Evolutionary conservation across 2,113 vertebrate species (phyloP).

Genomic region (Lipophrys pholis): DNA sequence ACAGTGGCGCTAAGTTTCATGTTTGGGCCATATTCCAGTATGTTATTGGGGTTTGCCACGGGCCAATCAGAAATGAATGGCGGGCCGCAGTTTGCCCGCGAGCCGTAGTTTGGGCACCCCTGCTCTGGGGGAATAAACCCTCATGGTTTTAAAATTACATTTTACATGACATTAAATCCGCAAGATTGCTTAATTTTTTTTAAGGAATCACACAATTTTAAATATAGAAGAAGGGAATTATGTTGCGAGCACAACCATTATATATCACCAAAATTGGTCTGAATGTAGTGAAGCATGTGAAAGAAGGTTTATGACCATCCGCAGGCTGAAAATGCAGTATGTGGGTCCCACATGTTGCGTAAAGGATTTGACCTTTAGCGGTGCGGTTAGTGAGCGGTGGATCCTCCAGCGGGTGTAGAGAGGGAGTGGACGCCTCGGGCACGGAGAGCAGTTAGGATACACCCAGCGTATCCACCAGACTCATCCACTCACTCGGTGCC

Average conservation of each 20-base stretch:
- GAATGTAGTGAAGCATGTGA: not conserved
- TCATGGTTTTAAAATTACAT: not conserved
- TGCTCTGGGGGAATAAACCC: not conserved
- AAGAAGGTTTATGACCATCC: not conserved
- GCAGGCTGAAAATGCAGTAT: not conserved
- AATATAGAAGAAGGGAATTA: not conserved
- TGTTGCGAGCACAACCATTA: not conserved
- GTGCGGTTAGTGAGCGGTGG: slow-evolving; percentile 3
- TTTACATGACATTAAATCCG: not conserved
- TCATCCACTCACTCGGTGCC: not conserved
- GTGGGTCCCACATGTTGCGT: not conserved
- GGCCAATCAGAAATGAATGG: no score
- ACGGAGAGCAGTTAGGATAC: slow-evolving; percentile 14
- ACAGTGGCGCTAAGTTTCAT: no score
- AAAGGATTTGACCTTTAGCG: slow-evolving; percentile 9
- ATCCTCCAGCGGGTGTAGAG: slow-evolving; percentile 35
- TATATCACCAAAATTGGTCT: not conserved
- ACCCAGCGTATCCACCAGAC: slow-evolving; percentile 8
- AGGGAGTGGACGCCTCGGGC: slow-evolving; percentile 39
- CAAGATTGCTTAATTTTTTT: no score
- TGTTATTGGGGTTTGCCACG: no score
- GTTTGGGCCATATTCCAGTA: no score
- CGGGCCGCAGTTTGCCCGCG: no score
- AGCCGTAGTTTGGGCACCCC: not conserved
- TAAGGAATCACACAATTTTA: not conserved